Conservation (phyloP, 1,140 invertebrate genomes). For the Nephotettix cincticeps region DNA sequence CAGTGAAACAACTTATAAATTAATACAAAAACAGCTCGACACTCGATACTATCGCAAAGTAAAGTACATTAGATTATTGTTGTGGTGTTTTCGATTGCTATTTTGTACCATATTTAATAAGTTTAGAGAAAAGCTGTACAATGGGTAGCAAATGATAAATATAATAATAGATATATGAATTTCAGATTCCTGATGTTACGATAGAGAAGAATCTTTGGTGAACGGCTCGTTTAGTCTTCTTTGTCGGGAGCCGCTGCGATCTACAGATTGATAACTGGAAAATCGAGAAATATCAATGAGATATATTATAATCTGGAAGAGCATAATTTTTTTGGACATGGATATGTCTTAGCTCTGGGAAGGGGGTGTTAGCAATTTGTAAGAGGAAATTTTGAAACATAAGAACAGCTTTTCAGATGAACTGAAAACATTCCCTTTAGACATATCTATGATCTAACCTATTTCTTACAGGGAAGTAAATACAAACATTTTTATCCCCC, state of each 20-base stretch:
- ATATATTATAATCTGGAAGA: too few relatives aligned
- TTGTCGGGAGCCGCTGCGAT: neutral
- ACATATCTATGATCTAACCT: too few relatives aligned
- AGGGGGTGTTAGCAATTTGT: too few relatives aligned
- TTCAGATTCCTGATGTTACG: neutral
- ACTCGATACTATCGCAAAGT: neutral
- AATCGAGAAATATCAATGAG: too few relatives aligned
- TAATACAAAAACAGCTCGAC: neutral
- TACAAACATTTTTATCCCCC: too few relatives aligned
- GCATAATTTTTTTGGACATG: too few relatives aligned
- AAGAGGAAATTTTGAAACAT: too few relatives aligned
- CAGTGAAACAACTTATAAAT: conserved; percentile 10
- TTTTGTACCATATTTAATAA: conserved; percentile 4
- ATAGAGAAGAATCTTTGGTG: neutral
- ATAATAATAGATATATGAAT: neutral
- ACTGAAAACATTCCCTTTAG: too few relatives aligned
- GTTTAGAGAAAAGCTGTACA: neutral
- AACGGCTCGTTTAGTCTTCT: conserved; percentile 11
- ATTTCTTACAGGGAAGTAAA: too few relatives aligned
- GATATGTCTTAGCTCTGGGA: too few relatives aligned
- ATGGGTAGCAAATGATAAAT: neutral
- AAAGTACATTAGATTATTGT: neutral
- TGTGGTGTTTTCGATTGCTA: neutral
- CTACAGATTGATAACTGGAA: conserved; percentile 5
- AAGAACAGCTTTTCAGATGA: too few relatives aligned